phyloP scores from a whole-genome alignment of 2,113 vertebrate species.

The Monarcha castaneiventris region DNA sequence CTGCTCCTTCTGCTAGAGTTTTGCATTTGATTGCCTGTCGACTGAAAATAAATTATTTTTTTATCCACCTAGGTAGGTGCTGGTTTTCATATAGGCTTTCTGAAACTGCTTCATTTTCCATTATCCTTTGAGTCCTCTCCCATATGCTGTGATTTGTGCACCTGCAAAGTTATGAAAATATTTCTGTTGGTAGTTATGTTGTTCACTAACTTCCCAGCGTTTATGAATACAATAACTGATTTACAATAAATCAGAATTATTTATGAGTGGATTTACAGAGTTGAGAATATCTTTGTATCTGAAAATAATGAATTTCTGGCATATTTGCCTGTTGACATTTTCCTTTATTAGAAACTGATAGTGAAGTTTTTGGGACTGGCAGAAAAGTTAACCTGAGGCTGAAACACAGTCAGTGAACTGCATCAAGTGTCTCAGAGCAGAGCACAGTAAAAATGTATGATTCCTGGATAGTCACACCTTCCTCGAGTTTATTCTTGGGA shows the following conservation, averaged over 20 bases:
- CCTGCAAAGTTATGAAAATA: conserved; percentile 75
- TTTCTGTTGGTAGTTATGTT: conserved; percentile 68
- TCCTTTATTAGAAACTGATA: conserved; percentile 58
- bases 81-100: conserved; percentile 52
- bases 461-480: neutral
- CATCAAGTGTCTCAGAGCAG: neutral
- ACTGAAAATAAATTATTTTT: neutral
- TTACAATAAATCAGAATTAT: conserved; percentile 70
- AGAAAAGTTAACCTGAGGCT: conserved; percentile 31
- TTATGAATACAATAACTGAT: conserved; percentile 66
- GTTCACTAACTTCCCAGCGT: conserved; percentile 58
- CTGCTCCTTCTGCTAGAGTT: neutral
- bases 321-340: conserved; percentile 24
- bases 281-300: conserved; percentile 58
- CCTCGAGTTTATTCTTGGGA: neutral
- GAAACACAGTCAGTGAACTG: neutral
- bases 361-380: conserved; percentile 18
- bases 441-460: neutral
- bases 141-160: conserved; percentile 71
- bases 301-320: conserved; percentile 61
- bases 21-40: neutral
- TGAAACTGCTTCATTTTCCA: conserved; percentile 45
- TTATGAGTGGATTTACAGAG: conserved; percentile 57
- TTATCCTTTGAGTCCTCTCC: conserved; percentile 71
- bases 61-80: conserved; percentile 23